These are phyloP conservation scores for Champsocephalus gunnari DNA, from an alignment of 2,797 vertebrate species.

Conservation along the genomic window DNA sequence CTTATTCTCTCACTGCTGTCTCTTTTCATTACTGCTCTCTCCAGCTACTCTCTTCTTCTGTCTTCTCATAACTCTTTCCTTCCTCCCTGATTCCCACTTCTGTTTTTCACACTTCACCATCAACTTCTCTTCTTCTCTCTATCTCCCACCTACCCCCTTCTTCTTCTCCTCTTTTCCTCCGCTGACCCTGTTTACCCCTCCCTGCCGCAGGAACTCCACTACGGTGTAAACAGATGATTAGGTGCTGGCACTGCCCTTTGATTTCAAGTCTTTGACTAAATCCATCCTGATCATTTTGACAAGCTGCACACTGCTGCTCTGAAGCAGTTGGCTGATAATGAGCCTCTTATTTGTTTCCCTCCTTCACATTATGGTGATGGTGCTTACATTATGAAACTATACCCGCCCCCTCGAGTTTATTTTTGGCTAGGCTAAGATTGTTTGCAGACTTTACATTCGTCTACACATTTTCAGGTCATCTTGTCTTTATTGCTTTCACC, in stretches of 20 bases:
- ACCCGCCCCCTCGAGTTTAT: conserved; percentile 19
- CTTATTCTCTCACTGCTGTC: too few relatives aligned
- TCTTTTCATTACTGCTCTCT: too few relatives aligned
- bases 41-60: too few relatives aligned
- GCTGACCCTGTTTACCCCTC: not conserved
- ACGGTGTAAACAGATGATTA: conserved; percentile 57
- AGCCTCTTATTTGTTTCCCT: conserved; percentile 19
- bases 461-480: conserved; percentile 47
- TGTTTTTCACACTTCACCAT: too few relatives aligned
- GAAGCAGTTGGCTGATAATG: conserved; percentile 55
- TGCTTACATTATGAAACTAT: conserved; percentile 37
- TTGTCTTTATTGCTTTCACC: conserved; percentile 48
- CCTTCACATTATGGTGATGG: conserved; percentile 25
- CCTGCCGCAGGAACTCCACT: conserved; percentile 14
- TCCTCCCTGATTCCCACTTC: too few relatives aligned
- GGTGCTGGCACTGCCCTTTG: conserved; percentile 56
- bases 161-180: not conserved
- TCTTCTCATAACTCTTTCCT: too few relatives aligned
- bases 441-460: conserved; percentile 47
- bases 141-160: not conserved
- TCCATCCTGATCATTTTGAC: conserved; percentile 53
- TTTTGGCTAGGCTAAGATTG: conserved; percentile 25
- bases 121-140: not conserved
- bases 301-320: conserved; percentile 26
- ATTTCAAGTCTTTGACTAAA: conserved; percentile 54